Evolutionary conservation across 2,888 invertebrate species (phyloP).

Genomic region (Epirrhoe alternata): DNA sequence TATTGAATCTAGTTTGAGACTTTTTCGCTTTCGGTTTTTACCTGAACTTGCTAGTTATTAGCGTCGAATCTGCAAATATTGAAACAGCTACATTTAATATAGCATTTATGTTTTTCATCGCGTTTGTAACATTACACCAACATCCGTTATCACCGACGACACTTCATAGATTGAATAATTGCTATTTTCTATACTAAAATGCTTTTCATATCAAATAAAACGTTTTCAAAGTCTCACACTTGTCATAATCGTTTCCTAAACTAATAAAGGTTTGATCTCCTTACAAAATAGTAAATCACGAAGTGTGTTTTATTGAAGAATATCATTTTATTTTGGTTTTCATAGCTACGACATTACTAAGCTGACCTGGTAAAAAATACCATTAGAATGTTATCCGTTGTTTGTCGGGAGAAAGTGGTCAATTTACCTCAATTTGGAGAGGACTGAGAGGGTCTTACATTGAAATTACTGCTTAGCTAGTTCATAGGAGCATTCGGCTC

Average conservation of each 20-base stretch:
- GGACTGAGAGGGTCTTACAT: constrained; percentile 20
- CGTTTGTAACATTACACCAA: neutral
- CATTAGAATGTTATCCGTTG: neutral
- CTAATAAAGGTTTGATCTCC: constrained; percentile 50
- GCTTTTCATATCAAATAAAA: constrained; percentile 44
- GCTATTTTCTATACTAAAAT: constrained; percentile 29
- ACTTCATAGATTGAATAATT: constrained; percentile 27
- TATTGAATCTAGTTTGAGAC: constrained; percentile 79
- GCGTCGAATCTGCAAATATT: constrained; percentile 22
- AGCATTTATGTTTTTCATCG: neutral
- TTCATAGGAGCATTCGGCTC: constrained; percentile 43
- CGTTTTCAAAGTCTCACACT: constrained; percentile 40
- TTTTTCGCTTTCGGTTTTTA: constrained; percentile 59
- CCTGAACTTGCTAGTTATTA: constrained; percentile 53
- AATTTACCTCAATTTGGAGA: constrained; percentile 29
- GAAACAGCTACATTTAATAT: neutral
- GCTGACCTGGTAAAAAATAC: constrained; percentile 3
- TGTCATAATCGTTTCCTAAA: constrained; percentile 52
- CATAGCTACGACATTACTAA: constrained; percentile 2
- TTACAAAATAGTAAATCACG: constrained; percentile 47
- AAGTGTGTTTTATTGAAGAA: constrained; percentile 44
- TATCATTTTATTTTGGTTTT: constrained; percentile 37
- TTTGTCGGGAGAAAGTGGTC: constrained; percentile 20
- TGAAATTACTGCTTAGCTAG: constrained; percentile 23
- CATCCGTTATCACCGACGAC: constrained; percentile 15